Evolutionary conservation across 1,140 invertebrate species (phyloP).

Genomic region (Drosophila kanapiae): DNA sequence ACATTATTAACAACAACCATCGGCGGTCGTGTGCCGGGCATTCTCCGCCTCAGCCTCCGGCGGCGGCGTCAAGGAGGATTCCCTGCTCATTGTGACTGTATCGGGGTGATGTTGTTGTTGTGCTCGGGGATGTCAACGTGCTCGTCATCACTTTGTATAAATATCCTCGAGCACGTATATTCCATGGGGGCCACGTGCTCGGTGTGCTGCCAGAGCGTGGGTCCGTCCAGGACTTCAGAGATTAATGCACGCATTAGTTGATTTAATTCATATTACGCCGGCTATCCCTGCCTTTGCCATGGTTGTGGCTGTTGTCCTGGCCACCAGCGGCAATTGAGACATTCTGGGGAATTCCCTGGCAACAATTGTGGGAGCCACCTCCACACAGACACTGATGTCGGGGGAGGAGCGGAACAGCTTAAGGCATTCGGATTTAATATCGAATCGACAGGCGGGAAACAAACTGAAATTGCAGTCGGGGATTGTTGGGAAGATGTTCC

Average conservation of each 20-base stretch:
- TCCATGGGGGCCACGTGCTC: slow-evolving; percentile 76
- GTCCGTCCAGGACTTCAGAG: slow-evolving; percentile 72
- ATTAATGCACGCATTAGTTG: slow-evolving; percentile 85
- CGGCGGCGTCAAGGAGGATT: slow-evolving; percentile 10
- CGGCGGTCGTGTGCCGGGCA: slow-evolving; percentile 53
- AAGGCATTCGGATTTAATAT: slow-evolving; percentile 48
- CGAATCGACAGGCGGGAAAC: slow-evolving; percentile 22
- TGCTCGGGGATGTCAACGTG: slow-evolving; percentile 53
- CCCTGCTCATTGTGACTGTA: slow-evolving; percentile 41
- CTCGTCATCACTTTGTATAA: slow-evolving; percentile 82
- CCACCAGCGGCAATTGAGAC: slow-evolving; percentile 72
- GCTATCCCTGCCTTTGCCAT: background rate
- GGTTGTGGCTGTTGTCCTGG: slow-evolving; percentile 49
- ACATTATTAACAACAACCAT: slow-evolving; percentile 78
- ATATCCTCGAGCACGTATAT: slow-evolving; percentile 84
- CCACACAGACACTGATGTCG: background rate
- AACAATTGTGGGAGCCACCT: slow-evolving; percentile 27
- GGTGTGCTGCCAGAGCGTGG: slow-evolving; percentile 49
- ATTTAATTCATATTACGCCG: slow-evolving; percentile 83
- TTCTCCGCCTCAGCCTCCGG: slow-evolving; percentile 25
- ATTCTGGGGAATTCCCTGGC: slow-evolving; percentile 78
- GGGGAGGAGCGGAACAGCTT: slow-evolving; percentile 11
- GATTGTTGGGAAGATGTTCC: background rate
- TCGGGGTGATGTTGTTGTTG: slow-evolving; percentile 1
- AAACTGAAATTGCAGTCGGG: slow-evolving; percentile 24